These are phyloP conservation scores for Psilopogon haemacephalus DNA, from an alignment of 2,113 vertebrate species.

Conservation along the genomic window DNA sequence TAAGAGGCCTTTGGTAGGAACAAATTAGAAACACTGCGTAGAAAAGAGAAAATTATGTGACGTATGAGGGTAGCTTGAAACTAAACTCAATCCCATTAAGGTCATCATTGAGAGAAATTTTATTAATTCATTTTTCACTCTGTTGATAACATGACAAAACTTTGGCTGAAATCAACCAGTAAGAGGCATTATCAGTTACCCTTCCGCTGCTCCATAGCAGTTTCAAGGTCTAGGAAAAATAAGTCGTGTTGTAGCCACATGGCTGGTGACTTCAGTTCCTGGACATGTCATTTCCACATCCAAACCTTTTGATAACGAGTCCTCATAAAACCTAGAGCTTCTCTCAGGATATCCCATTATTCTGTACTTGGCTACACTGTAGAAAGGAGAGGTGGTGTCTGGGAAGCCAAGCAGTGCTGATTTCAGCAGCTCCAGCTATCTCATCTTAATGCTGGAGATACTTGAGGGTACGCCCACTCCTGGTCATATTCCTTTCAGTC, in stretches of 20 bases:
- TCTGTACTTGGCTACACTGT: background rate
- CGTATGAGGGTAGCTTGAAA: background rate
- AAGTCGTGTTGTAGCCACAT: background rate
- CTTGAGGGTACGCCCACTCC: background rate
- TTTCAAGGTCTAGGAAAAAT: background rate
- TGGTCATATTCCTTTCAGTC: background rate
- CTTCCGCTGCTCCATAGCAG: background rate
- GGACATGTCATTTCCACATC: background rate
- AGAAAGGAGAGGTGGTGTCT: background rate
- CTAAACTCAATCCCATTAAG: background rate
- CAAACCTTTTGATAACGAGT: background rate
- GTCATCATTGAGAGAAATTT: background rate
- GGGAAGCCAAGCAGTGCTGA: background rate
- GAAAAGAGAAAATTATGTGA: background rate
- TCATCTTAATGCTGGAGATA: background rate
- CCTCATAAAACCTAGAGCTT: background rate
- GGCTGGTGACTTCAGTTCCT: background rate
- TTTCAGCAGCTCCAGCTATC: background rate
- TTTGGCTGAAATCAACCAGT: background rate
- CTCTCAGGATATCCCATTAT: background rate
- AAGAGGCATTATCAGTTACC: background rate
- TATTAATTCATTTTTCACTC: background rate
- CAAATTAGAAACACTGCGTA: background rate
- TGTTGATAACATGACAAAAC: background rate
- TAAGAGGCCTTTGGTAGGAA: background rate